A percentile compares a stretch with the other conserved stretches of the same genome.
phyloP scores from a whole-genome alignment of 2,113 vertebrate species.

The Menura novaehollandiae region DNA sequence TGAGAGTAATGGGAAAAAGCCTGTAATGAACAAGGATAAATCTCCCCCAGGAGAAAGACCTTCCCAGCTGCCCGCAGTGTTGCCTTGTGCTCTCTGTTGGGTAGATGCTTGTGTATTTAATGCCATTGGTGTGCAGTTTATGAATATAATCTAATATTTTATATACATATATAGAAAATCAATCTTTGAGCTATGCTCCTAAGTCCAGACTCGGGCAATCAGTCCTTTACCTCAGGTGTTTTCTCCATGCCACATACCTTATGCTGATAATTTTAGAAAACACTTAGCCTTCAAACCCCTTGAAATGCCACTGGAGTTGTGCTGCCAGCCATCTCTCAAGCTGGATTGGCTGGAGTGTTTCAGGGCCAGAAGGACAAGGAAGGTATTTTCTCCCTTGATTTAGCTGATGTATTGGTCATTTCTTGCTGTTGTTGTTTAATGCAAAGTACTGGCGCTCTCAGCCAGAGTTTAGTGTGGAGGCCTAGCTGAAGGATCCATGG shows the following conservation, averaged over 20 bases:
- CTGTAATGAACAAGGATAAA: not conserved
- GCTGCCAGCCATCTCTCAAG: not conserved
- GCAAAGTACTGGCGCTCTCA: not conserved
- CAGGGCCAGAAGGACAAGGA: not conserved
- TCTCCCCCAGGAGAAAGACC: not conserved
- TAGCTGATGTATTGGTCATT: not conserved
- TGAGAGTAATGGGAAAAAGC: not conserved
- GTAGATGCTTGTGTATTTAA: not conserved
- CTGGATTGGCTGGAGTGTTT: not conserved
- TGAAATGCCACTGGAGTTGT: not conserved
- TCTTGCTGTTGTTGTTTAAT: not conserved
- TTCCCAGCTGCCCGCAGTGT: not conserved
- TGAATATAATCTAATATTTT: not conserved
- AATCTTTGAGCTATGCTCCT: not conserved
- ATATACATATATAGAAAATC: not conserved
- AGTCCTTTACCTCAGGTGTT: not conserved
- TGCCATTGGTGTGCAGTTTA: not conserved
- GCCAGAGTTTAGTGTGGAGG: not conserved
- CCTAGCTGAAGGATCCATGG: not conserved
- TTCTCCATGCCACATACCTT: not conserved
- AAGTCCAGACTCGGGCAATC: not conserved
- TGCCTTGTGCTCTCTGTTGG: not conserved
- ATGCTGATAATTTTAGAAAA: not conserved
- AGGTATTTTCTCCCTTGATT: not conserved
- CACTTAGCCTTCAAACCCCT: not conserved